These are phyloP conservation scores for Deilephila elpenor DNA, from an alignment of 2,888 invertebrate genomes.

Conservation along the genomic window DNA sequence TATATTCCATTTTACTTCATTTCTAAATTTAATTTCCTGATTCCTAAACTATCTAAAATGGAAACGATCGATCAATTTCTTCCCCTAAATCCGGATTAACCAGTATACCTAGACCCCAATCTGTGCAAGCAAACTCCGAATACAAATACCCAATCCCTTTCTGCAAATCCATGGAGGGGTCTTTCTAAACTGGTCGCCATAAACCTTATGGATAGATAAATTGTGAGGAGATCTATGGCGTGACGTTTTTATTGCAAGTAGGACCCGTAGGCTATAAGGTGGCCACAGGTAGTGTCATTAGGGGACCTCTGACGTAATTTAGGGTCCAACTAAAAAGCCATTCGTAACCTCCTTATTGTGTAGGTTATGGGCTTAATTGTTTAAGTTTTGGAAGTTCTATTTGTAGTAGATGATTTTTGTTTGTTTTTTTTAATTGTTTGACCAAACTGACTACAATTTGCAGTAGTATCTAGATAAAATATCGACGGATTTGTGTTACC, in stretches of 20 bases:
- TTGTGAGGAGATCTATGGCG: constrained; percentile 39
- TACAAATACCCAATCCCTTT: neutral
- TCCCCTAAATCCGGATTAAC: neutral
- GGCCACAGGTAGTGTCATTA: constrained; percentile 24
- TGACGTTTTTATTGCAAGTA: constrained; percentile 41
- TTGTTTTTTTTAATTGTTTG: too few relatives aligned
- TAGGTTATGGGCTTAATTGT: neutral
- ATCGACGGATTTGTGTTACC: too few relatives aligned
- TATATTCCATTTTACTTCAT: neutral
- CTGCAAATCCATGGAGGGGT: constrained; percentile 16
- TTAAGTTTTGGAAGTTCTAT: neutral
- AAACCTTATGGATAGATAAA: constrained; percentile 42
- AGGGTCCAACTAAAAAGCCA: neutral
- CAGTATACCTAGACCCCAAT: neutral
- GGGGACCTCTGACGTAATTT: constrained; percentile 19
- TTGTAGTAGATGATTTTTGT: too few relatives aligned
- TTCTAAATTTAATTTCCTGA: neutral
- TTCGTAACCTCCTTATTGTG: neutral
- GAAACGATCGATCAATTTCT: neutral
- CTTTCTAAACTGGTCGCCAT: constrained; percentile 39
- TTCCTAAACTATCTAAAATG: neutral
- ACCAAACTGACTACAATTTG: too few relatives aligned
- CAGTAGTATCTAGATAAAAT: too few relatives aligned
- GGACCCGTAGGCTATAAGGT: neutral
- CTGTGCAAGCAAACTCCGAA: neutral